Percentiles rank a stretch among this genome's conserved stretches.
Conservation (phyloP, 2,113 vertebrate genomes). For the Rhipidura dahli region DNA sequence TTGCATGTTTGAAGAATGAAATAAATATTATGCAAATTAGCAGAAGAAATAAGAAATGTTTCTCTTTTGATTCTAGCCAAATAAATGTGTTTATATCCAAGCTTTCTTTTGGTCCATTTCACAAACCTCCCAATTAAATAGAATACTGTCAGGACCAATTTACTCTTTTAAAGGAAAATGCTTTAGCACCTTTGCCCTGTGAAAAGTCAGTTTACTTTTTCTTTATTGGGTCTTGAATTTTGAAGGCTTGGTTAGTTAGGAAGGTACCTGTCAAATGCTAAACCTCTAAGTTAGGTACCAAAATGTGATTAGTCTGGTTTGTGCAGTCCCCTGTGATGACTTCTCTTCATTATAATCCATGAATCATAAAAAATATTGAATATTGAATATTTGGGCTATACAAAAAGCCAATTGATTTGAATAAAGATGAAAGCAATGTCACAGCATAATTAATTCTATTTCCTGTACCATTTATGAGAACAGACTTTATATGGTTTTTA, state of each 20-base stretch:
- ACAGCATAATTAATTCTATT: neutral
- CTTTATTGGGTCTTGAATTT: neutral
- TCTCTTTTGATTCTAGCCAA: neutral
- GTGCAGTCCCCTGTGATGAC: neutral
- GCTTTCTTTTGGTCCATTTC: neutral
- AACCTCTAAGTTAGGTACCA: neutral
- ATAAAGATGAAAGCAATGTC: neutral
- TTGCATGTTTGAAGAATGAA: neutral
- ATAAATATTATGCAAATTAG: neutral
- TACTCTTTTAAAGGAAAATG: neutral
- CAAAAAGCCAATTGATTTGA: neutral
- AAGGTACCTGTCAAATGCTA: neutral
- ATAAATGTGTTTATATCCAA: neutral
- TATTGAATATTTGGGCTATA: neutral
- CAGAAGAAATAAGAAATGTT: neutral
- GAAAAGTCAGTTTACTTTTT: neutral
- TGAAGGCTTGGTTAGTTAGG: neutral
- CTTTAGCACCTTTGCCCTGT: neutral
- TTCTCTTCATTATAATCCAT: neutral
- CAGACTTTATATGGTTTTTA: neutral
- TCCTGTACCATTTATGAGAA: neutral
- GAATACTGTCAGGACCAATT: neutral
- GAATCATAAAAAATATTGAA: neutral
- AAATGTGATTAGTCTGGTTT: neutral
- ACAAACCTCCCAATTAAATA: neutral